A percentile compares a stretch with the other conserved stretches of the same genome.
phyloP scores from a whole-genome alignment of 2,113 vertebrate genomes.

The Petroica traversi region DNA sequence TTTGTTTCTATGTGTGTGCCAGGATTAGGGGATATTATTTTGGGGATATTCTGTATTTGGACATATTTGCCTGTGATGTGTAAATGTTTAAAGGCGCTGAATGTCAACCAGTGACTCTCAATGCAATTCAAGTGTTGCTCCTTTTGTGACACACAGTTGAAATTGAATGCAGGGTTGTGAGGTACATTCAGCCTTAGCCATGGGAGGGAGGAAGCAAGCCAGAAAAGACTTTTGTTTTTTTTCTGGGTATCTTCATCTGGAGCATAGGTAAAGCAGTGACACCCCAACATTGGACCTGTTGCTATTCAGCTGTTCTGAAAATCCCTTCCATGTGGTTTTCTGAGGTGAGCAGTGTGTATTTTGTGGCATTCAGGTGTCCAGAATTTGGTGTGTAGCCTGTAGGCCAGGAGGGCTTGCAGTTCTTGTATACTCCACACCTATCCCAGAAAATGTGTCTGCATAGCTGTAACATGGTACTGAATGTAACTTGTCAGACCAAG shows the following conservation, averaged over 20 bases:
- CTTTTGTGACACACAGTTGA: background rate
- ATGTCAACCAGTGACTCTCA: background rate
- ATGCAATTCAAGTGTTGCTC: background rate
- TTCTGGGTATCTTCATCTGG: background rate
- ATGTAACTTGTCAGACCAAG: background rate
- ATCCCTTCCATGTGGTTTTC: background rate
- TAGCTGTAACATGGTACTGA: background rate
- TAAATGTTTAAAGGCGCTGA: background rate
- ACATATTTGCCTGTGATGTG: background rate
- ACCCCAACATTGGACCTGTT: background rate
- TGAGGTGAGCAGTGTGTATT: background rate
- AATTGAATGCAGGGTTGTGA: background rate
- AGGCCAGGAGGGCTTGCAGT: background rate
- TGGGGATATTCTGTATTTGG: background rate
- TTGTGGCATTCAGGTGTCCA: background rate
- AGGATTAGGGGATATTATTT: background rate
- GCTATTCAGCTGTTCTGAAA: background rate
- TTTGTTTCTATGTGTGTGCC: background rate
- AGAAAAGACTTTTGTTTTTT: background rate
- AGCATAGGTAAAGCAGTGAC: background rate
- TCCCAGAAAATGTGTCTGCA: background rate
- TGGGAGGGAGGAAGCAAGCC: background rate
- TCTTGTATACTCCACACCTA: background rate
- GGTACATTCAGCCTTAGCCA: background rate
- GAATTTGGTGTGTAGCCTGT: background rate